Base-by-base conservation (phyloP, 2,888 invertebrate species). In the Chymomyza fuscimana region DNA sequence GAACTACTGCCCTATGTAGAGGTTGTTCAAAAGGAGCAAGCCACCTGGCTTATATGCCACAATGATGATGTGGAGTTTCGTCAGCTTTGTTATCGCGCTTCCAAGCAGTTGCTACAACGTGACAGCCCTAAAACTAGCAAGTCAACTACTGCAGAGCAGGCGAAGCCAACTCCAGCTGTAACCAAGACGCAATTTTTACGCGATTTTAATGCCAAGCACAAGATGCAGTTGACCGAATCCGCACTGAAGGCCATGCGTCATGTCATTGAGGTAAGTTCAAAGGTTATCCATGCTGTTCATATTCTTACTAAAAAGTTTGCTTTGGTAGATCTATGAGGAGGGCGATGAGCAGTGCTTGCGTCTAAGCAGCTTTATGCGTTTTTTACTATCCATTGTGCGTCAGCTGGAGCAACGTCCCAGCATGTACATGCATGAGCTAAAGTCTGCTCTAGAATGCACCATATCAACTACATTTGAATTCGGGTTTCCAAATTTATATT, bases 41-140 rank as follows among this genome's bases (percentile, higher is more conserved):
- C 76, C 60, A 82, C 82, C n/a, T 92, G 91, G 90, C 82, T 92
- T 2, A 89, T 90, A 3, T 92, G 91, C 22, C 92, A 92, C 72
- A 88, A 86, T 36, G 86, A 91, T 16, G 91, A 92, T 76, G 58
- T 76, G 3, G 74, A 79, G n/a, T 92, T 92, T 65, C 91, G 92
- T 1, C 82, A 83, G 59, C 86, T 88, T 10, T 89, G 90, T 69
- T 91, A 92, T 80, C 89, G 87, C 12, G 90, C 90, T n/a, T 90
- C 89, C 70, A 90, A 88, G 65, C 73, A 80, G 22, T 63, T 90
- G 5, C 65, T 89, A 46, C 68, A 74, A 16, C 65, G 73, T 2
- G 76, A 86, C 1, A 46, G 2, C 40, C 40, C 40, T 2, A 46
- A 46, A 46, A 12, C 40, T 12, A 46, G 40, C 40, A 46, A 46